Evolutionary conservation across 2,888 invertebrate species (phyloP).

Genomic region (Drosophila infuscata): DNA sequence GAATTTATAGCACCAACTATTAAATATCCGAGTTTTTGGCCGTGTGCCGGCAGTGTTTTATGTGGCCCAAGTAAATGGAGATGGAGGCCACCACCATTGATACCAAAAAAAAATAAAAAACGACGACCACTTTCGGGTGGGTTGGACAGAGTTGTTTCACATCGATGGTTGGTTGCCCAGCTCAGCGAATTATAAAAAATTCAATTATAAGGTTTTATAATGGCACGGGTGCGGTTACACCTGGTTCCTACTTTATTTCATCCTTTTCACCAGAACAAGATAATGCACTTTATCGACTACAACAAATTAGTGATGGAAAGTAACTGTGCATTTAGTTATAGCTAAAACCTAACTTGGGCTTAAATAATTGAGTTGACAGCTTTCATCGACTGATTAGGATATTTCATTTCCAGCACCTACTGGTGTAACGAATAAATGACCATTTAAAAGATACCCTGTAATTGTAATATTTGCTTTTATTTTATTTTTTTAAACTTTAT

Average conservation of each 20-base stretch:
- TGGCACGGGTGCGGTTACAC: slow-evolving; percentile 52
- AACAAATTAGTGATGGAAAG: not conserved
- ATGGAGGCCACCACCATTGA: slow-evolving; percentile 7
- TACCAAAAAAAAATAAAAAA: slow-evolving; percentile 2
- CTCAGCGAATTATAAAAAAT: slow-evolving; percentile 75
- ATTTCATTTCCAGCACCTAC: not conserved
- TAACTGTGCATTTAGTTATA: slow-evolving; percentile 5
- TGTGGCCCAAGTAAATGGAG: slow-evolving; percentile 32
- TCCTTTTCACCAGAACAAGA: slow-evolving; percentile 20
- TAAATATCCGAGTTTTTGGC: slow-evolving; percentile 58
- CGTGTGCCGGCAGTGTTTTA: slow-evolving; percentile 53
- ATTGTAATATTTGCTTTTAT: not conserved
- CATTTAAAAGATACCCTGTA: not conserved
- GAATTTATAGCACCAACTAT: slow-evolving; percentile 71
- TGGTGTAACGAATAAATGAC: not conserved
- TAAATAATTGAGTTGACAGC: slow-evolving; percentile 10
- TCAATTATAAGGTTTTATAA: slow-evolving; percentile 75
- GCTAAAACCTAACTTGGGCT: slow-evolving; percentile 6
- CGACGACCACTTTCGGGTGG: slow-evolving; percentile 28
- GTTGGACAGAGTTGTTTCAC: slow-evolving; percentile 37
- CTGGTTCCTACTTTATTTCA: slow-evolving; percentile 35
- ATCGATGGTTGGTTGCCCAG: slow-evolving; percentile 40
- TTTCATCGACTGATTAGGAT: slow-evolving; percentile 7
- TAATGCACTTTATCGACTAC: slow-evolving; percentile 44
- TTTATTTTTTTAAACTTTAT: not conserved